Conservation (phyloP, 1,140 invertebrate species). For the Anastrepha obliqua region DNA sequence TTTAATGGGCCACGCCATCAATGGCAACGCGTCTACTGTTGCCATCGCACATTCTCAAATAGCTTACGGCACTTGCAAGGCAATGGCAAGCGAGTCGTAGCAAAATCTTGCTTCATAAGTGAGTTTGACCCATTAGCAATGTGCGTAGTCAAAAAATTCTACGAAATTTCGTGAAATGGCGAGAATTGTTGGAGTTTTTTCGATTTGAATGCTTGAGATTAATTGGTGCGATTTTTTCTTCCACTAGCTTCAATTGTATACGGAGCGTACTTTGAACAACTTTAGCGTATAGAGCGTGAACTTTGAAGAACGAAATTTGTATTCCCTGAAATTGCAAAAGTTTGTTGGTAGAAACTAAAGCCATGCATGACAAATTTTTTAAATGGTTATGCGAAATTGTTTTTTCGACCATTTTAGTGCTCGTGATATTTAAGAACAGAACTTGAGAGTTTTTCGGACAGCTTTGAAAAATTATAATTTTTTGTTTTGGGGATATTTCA, state of each 20-base stretch:
- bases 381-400: no score
- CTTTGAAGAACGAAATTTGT: no score
- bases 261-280: no score
- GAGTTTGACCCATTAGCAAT: conserved; percentile 30
- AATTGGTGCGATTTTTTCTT: conserved; percentile 39
- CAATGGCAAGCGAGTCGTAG: not conserved
- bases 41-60: not conserved
- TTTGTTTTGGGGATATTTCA: no score
- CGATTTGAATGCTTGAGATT: conserved; percentile 14
- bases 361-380: no score
- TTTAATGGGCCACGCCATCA: conserved; percentile 31
- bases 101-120: not conserved
- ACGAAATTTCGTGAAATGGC: not conserved
- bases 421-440: no score
- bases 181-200: conserved; percentile 17
- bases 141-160: conserved; percentile 1
- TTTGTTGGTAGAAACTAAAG: no score
- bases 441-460: no score
- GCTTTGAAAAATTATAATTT: no score
- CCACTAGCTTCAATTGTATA: not conserved
- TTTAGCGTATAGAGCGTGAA: no score
- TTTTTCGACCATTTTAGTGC: no score
- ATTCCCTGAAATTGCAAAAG: no score
- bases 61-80: conserved; percentile 9
- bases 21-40: not conserved